phyloP scores from a whole-genome alignment of 2,797 vertebrate genomes.

The Capromys pilorides region DNA sequence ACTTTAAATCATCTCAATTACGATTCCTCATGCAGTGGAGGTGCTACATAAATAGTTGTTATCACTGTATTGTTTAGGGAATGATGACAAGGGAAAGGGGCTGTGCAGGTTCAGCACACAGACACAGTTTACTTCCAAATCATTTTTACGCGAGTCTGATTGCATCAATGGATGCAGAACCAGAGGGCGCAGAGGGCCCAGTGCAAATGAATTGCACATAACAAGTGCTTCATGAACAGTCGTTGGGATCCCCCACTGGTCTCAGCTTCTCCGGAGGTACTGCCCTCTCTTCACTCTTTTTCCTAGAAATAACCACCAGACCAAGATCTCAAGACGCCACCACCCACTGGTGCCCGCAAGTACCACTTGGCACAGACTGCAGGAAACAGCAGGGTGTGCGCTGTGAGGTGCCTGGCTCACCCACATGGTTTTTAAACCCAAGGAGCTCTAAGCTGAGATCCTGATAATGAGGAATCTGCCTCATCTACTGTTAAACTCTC shows the following conservation, averaged over 20 bases:
- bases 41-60: background rate
- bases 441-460: background rate
- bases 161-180: background rate
- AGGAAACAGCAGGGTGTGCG: background rate
- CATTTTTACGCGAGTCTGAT: background rate
- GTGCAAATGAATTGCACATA: rapidly evolving
- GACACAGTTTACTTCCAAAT: background rate
- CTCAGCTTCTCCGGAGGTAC: background rate
- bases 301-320: background rate
- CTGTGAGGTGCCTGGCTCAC: background rate
- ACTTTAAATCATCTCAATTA: background rate
- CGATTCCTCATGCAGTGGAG: too few species aligned
- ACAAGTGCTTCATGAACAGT: background rate
- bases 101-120: background rate
- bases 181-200: too few species aligned
- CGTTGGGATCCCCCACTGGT: background rate
- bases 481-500: background rate
- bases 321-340: background rate
- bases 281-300: background rate
- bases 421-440: background rate
- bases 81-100: background rate
- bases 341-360: background rate
- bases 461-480: background rate
- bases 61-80: background rate
- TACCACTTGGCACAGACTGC: background rate